Percentiles rank a stretch among this genome's conserved stretches.
These are phyloP conservation scores for Megalopta genalis DNA, from an alignment of 1,140 invertebrate species.

Conservation along the genomic window DNA sequence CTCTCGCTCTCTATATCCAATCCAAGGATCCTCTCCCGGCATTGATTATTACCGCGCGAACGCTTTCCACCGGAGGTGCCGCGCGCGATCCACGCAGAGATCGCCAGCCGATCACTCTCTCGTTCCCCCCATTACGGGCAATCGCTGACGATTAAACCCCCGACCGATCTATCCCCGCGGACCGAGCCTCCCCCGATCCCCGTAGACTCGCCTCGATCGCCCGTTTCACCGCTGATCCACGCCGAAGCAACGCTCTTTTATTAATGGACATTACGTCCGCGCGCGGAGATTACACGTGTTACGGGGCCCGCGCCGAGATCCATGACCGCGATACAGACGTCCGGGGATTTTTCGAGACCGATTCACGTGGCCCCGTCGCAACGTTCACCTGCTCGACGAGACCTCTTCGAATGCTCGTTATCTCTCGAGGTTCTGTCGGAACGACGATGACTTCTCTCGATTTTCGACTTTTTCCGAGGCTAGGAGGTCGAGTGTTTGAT, in stretches of 20 bases:
- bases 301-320: background rate
- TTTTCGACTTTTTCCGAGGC: no score
- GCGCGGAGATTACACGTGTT: slow-evolving; percentile 32
- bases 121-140: slow-evolving; percentile 44
- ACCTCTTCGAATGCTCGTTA: no score
- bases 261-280: slow-evolving; percentile 39
- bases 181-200: background rate
- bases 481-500: no score
- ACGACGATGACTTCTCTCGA: no score
- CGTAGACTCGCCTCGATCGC: background rate
- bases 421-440: no score
- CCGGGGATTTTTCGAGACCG: background rate
- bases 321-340: background rate
- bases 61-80: slow-evolving; percentile 33
- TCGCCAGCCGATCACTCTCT: slow-evolving; percentile 5
- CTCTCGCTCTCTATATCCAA: no score
- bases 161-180: background rate
- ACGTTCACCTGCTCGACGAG: no score
- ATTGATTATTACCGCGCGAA: slow-evolving; percentile 60
- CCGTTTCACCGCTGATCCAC: background rate
- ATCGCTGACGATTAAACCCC: slow-evolving; percentile 47
- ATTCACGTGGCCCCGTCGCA: background rate
- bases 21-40: background rate
- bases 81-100: slow-evolving; percentile 8
- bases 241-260: slow-evolving; percentile 26